These are phyloP conservation scores for Deroplatys truncata DNA, from an alignment of 2,888 invertebrate genomes.

Conservation along the genomic window DNA sequence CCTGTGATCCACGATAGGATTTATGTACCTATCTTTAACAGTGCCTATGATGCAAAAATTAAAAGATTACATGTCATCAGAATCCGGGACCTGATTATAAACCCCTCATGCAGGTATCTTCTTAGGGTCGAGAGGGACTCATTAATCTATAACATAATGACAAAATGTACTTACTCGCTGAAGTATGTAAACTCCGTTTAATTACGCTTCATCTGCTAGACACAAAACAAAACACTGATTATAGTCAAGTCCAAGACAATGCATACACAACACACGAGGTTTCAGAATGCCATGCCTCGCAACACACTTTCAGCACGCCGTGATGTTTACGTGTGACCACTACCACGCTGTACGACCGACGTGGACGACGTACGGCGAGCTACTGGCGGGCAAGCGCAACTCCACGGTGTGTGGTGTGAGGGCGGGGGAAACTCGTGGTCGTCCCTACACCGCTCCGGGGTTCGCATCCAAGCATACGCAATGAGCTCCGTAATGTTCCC, in stretches of 20 bases:
- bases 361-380: not conserved
- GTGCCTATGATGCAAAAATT: too few species aligned
- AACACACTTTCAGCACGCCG: not conserved
- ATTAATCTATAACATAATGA: not conserved
- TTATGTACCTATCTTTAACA: too few species aligned
- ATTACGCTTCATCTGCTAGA: too few species aligned
- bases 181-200: not conserved
- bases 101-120: too few species aligned
- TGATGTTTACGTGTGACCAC: not conserved
- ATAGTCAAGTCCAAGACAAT: not conserved
- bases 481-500: not conserved
- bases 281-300: not conserved
- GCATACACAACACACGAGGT: not conserved
- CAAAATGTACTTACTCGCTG: not conserved
- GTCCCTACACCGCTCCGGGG: not conserved
- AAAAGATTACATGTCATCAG: too few species aligned
- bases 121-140: too few species aligned
- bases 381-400: not conserved
- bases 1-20: too few species aligned
- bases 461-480: not conserved
- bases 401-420: not conserved
- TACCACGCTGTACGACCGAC: not conserved
- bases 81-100: too few species aligned
- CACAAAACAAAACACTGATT: not conserved
- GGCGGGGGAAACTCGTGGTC: not conserved